These are phyloP conservation scores for Doryteuthis pealeii DNA, from an alignment of 1,140 invertebrate species.

Conservation along the genomic window DNA sequence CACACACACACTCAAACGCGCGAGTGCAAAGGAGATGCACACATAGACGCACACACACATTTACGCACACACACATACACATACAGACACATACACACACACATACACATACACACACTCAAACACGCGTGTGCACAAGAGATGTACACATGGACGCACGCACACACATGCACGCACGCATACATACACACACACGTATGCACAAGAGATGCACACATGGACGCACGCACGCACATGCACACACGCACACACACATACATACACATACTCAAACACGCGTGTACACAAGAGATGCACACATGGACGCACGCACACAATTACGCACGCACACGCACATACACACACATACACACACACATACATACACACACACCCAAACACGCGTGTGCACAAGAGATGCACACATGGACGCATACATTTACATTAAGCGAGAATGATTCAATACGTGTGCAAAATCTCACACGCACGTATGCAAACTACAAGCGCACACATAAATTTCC, in stretches of 20 bases:
- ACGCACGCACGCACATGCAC: not conserved
- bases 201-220: not conserved
- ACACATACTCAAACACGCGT: not conserved
- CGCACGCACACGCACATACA: not conserved
- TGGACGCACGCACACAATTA: not conserved
- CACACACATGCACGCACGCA: not conserved
- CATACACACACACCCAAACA: too few species aligned
- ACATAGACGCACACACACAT: too few species aligned
- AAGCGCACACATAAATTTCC: too few species aligned
- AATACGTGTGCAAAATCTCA: too few species aligned
- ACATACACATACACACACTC: not conserved
- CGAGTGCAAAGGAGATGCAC: too few species aligned
- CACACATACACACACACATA: not conserved
- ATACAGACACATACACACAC: too few species aligned
- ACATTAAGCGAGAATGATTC: too few species aligned
- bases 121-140: not conserved
- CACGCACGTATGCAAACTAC: too few species aligned
- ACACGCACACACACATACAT: constrained; percentile 1
- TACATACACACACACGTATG: not conserved
- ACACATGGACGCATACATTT: too few species aligned
- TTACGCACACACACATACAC: not conserved
- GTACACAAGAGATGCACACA: not conserved
- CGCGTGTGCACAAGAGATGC: too few species aligned
- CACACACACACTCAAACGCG: too few species aligned
- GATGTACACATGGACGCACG: not conserved